phyloP scores from a whole-genome alignment of 2,113 vertebrate species.

The Otus sunia region DNA sequence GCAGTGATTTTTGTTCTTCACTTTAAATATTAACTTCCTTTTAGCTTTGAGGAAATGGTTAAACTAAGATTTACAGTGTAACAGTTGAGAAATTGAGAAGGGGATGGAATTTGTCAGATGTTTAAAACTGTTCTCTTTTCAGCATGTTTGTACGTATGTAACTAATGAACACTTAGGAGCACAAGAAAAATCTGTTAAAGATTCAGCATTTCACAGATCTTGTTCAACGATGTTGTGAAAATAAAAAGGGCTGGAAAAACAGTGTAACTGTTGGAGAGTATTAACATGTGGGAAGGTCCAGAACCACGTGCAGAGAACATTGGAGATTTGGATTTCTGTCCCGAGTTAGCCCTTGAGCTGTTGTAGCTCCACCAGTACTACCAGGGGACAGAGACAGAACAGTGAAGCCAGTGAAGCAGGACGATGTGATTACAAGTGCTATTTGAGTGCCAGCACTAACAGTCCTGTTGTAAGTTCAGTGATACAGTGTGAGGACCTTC shows the following conservation, averaged over 20 bases:
- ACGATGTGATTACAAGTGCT: not conserved
- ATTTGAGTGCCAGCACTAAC: not conserved
- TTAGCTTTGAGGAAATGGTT: constrained; percentile 31
- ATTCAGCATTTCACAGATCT: constrained; percentile 30
- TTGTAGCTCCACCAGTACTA: not conserved
- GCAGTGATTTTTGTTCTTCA: not conserved
- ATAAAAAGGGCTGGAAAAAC: constrained; percentile 35
- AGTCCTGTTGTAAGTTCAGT: not conserved
- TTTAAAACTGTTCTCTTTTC: constrained; percentile 43
- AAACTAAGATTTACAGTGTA: constrained; percentile 13
- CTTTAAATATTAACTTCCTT: constrained; percentile 10
- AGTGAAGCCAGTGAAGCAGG: not conserved
- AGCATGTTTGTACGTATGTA: not conserved
- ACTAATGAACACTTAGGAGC: constrained; percentile 30
- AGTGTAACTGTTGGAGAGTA: constrained; percentile 7
- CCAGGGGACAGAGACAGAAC: not conserved
- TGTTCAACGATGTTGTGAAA: constrained; percentile 31
- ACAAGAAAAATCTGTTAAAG: constrained; percentile 41
- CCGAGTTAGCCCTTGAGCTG: not conserved
- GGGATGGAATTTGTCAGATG: constrained; percentile 51
- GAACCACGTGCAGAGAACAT: not conserved
- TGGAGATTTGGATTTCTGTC: not conserved
- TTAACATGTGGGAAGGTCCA: not conserved
- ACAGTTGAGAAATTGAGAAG: constrained; percentile 36
- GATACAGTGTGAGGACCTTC: not conserved